Percentiles rank a stretch among this genome's conserved stretches.
phyloP scores from a whole-genome alignment of 2,888 invertebrate genomes.

The Drosophila longiperda region DNA sequence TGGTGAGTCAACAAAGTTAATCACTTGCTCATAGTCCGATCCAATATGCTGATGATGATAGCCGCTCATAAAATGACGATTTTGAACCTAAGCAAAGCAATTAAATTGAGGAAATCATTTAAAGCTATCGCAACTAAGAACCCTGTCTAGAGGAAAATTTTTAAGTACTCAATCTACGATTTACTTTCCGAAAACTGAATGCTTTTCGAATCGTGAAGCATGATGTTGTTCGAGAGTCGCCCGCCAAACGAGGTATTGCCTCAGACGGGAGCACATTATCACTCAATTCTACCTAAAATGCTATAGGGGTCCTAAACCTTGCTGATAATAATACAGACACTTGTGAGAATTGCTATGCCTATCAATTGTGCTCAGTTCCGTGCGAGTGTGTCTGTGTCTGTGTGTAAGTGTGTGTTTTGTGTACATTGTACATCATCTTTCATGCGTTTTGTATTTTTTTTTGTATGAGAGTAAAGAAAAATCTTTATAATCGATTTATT shows the following conservation, averaged over 20 bases:
- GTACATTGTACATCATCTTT: conserved; percentile 7
- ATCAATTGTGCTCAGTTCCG: conserved; percentile 4
- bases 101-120: conserved; percentile 15
- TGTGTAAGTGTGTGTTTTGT: neutral
- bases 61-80: conserved; percentile 80
- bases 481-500: conserved; percentile 30
- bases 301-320: conserved; percentile 73
- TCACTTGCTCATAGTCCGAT: conserved; percentile 84
- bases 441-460: conserved; percentile 7
- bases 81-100: conserved; percentile 59
- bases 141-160: conserved; percentile 12
- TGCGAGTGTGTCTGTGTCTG: neutral
- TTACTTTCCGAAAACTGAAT: conserved; percentile 37
- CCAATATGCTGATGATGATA: conserved; percentile 83
- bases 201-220: conserved; percentile 23
- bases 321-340: conserved; percentile 58
- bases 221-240: conserved; percentile 37
- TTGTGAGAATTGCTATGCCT: conserved; percentile 17
- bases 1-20: conserved; percentile 85
- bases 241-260: conserved; percentile 18
- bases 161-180: conserved; percentile 13
- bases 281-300: conserved; percentile 54
- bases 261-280: conserved; percentile 53
- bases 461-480: conserved; percentile 32
- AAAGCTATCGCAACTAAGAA: neutral